A percentile compares a stretch with the other conserved stretches of the same genome.
phyloP scores from a whole-genome alignment of 2,113 vertebrate species.

The Lepus americanus region DNA sequence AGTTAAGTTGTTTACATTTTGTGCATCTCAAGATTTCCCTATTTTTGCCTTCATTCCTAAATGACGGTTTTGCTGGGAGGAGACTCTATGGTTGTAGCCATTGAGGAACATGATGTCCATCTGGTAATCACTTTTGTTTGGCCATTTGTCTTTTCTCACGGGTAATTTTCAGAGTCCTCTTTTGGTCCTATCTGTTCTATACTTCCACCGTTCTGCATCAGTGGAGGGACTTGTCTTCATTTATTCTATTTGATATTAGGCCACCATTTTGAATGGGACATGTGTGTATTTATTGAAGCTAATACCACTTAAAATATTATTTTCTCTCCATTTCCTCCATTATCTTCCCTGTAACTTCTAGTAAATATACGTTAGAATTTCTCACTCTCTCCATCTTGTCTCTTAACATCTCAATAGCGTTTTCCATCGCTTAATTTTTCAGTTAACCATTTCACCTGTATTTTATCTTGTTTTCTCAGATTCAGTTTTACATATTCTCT shows the following conservation, averaged over 20 bases:
- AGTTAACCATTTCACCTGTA: background rate
- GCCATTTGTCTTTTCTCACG: background rate
- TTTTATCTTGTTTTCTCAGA: background rate
- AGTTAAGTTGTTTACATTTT: background rate
- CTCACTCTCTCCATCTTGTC: background rate
- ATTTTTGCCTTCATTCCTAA: background rate
- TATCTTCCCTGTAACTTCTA: background rate
- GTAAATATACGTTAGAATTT: background rate
- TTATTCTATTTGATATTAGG: background rate
- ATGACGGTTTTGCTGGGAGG: background rate
- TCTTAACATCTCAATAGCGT: background rate
- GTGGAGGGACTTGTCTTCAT: background rate
- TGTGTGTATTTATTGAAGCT: background rate
- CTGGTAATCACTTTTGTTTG: background rate
- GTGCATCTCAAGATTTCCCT: background rate
- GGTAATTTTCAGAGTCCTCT: background rate
- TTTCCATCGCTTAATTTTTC: background rate
- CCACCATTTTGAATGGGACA: background rate
- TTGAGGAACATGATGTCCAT: background rate
- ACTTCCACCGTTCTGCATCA: background rate
- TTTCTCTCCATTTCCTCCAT: background rate
- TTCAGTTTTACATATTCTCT: background rate
- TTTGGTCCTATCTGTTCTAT: background rate
- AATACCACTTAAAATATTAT: background rate
- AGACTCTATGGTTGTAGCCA: background rate